Evolutionary conservation across 2,888 invertebrate species (phyloP), one percentile per base, ranked within the genome.

Genomic region (Incurvaria masculella): DNA sequence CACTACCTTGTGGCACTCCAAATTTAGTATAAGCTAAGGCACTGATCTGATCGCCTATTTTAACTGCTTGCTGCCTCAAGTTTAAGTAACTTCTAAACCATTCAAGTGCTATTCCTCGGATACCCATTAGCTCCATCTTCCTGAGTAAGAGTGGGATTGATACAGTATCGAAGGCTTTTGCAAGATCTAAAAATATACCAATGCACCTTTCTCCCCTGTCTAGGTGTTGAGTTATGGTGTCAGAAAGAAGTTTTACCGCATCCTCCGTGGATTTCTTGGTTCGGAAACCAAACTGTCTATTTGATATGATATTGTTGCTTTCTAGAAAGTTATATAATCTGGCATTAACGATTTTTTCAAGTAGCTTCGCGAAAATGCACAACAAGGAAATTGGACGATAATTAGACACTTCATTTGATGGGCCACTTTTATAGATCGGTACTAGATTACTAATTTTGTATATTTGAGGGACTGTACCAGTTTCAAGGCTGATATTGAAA

Each of bases 21-120:
- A 39, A 39, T 10, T n/a, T 16, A 5, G 14, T 17, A 5, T 16
- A 8, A 5, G 6, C 6, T 5, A 17, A 17, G 17, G 4, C 27
- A 44, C 44, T 44, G 10, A 27, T 3, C 4, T 21, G 14, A 14
- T 21, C 23, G 10, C 41, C 41, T 10, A 44, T 23, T 27, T 23
- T 48, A 4, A 33, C 17, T 33, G 44, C 21, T 18, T 48, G 47
- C 19, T n/a, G 23, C 21, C 41, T n/a, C 11, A 27, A 10, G 2
- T 21, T 43, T 3, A 55, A 41, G 18, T 55, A 55, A 21, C 45
- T 50, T 2, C 6, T 5, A 33, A 53, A 50, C 50, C 52, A 51
- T 1, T 48, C 19, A 1, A 48, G 26, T 1, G 52, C 27, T 10
- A 18, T 39, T 2, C 52, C 54, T 39, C 52, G 27, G 10, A 54